Percentiles rank a stretch among this genome's conserved stretches.
Evolutionary conservation across 92 coral and sea anemone species (phyloP).

Genomic region (Phymanthus crucifer): DNA sequence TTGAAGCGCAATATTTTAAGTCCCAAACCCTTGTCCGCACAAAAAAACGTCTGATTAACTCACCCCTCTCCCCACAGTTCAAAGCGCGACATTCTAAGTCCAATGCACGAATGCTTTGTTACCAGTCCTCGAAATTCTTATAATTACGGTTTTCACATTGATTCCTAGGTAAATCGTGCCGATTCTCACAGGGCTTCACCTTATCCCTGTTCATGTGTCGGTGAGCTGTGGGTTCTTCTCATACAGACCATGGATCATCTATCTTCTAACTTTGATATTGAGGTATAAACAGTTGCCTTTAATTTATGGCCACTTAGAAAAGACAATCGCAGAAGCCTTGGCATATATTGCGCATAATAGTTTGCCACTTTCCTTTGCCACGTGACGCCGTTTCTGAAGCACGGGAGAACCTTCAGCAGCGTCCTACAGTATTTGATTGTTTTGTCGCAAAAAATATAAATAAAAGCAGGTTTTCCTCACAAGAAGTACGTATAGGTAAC

Average conservation of each 20-base stretch:
- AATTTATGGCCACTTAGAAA: background rate
- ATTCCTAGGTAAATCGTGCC: conserved; percentile 46
- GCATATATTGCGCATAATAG: too few species aligned
- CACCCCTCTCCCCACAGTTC: background rate
- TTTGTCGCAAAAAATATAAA: too few species aligned
- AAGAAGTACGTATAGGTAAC: too few species aligned
- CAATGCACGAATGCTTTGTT: background rate
- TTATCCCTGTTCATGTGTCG: conserved; percentile 72
- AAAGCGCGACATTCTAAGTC: background rate
- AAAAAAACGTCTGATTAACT: background rate
- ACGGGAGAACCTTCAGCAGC: too few species aligned
- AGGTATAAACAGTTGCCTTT: conserved; percentile 34
- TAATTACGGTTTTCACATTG: background rate
- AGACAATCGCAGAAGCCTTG: too few species aligned
- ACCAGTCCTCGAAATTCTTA: background rate
- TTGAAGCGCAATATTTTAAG: too few species aligned
- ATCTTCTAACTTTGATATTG: conserved; percentile 51
- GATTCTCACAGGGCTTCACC: conserved; percentile 60
- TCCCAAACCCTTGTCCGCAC: too few species aligned
- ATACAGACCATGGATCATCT: conserved; percentile 71
- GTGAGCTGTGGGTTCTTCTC: conserved; percentile 76
- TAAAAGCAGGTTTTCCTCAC: too few species aligned
- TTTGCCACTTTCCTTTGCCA: too few species aligned
- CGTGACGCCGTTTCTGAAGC: too few species aligned
- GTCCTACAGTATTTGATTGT: too few species aligned